A percentile compares a stretch with the other conserved stretches of the same genome.
Evolutionary conservation across 2,113 vertebrate genomes (phyloP).

Genomic region (Opisthocomus hoazin): DNA sequence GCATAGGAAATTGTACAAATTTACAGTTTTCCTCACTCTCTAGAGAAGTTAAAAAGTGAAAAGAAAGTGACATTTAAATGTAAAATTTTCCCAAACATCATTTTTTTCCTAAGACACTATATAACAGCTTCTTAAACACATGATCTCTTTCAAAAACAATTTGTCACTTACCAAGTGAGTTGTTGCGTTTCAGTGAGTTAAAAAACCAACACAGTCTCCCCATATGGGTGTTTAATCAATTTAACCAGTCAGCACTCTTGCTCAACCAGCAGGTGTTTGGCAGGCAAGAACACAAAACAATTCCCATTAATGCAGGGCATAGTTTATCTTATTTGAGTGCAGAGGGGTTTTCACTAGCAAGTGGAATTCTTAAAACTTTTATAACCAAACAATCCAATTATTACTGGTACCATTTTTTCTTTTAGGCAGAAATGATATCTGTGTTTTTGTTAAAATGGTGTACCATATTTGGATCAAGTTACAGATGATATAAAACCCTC

Average conservation of each 20-base stretch:
- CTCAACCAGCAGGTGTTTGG: slow-evolving; percentile 25
- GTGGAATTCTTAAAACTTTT: neutral
- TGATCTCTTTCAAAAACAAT: neutral
- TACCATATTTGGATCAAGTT: neutral
- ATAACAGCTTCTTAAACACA: neutral
- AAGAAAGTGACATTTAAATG: neutral
- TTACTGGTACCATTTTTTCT: neutral
- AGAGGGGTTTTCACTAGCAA: neutral
- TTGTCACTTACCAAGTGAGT: neutral
- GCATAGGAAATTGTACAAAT: neutral
- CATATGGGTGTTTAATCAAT: slow-evolving; percentile 12
- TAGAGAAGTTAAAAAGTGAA: neutral
- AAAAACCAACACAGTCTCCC: neutral
- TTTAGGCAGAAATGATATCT: neutral
- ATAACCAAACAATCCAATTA: neutral
- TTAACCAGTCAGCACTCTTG: slow-evolving; percentile 4
- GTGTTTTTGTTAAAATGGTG: neutral
- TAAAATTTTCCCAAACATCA: neutral
- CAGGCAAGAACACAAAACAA: slow-evolving; percentile 9
- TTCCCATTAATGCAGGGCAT: neutral
- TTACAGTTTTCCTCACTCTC: neutral
- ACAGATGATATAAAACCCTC: neutral
- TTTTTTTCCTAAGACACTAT: neutral
- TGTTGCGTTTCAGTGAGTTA: neutral
- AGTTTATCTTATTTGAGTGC: slow-evolving; percentile 16